A percentile compares a stretch with the other conserved stretches of the same genome.
Evolutionary conservation across 1,140 invertebrate species (phyloP).

Genomic region (Frieseomelitta varia): DNA sequence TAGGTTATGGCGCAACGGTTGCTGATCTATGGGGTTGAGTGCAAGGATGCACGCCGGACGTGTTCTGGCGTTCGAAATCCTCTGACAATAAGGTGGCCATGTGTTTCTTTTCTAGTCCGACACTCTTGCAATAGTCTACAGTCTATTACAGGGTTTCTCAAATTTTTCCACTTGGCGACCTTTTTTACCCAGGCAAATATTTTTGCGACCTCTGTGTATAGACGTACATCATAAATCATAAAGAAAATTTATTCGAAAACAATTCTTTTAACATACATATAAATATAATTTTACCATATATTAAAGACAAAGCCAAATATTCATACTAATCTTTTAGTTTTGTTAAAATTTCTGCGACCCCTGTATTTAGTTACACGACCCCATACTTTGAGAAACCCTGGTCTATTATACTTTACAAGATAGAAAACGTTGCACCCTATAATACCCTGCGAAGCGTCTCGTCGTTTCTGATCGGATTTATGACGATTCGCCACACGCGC

Average conservation of each 20-base stretch:
- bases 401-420: conserved; percentile 1
- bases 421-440: background rate
- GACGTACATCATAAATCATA: no score
- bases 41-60: conserved; percentile 21
- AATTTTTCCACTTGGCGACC: no score
- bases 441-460: conserved; percentile 1
- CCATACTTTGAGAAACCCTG: no score
- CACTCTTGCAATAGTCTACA: background rate
- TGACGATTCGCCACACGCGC: conserved; percentile 32
- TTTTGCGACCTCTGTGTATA: no score
- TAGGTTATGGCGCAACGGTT: background rate
- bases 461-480: conserved; percentile 27
- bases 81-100: background rate
- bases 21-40: conserved; percentile 20
- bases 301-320: no score
- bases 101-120: conserved; percentile 16
- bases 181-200: no score
- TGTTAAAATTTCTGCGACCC: no score
- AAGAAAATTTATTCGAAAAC: no score
- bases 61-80: conserved; percentile 23
- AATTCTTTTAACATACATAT: no score
- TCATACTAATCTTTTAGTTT: no score
- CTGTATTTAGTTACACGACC: no score
- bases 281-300: no score
- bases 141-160: background rate